Base-by-base conservation (phyloP, 1,140 invertebrate species). In the Babylonia areolata region DNA sequence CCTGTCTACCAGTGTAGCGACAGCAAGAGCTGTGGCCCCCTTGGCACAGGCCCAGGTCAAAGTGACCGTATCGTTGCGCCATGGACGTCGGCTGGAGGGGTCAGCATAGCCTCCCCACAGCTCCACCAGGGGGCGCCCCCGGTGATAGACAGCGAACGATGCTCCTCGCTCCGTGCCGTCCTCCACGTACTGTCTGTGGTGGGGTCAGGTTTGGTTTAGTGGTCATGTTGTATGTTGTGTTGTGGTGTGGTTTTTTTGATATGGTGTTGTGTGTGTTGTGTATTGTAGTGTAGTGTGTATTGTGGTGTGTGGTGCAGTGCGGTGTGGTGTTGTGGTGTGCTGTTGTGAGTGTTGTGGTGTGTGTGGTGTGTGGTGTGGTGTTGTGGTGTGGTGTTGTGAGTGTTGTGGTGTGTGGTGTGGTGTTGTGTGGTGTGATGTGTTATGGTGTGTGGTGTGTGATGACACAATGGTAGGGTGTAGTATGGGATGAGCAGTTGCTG, bases 31-130 rank as follows among this genome's bases (percentile, higher is more conserved):
- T 6, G 90, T 90, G 23, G 94, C 88, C n/a, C 91, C 92, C 90
- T 95, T 92, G 9, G 90, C 89, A 20, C 86, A 84, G 11, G 91
- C 92, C 75, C 84, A 92, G 3, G 87, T 75, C 9, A 89, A 40
- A 17, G 84, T 46, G 2, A 92, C n/a, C 2, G 92, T 91, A 79
- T 91, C 86, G 5, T 92, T 82, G 73, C 87, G 81, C 92, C 93
- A 93, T 3, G 85, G 89, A 40, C 77, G 77, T 0, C 73, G n/a
- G 1, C 80, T n/a, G 39, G 90, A 87, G 12, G 84, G 37, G 80
- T 95, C 94, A 15, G 93, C 92, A 82, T 91, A 93, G 39, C 94
- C 94, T 46, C 92, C 94, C 93, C 93, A 94, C 51, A 94, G 33
- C 87, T 94, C 91, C 15, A 94, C 91, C 33, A 94, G 90, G n/a